Base-by-base conservation (phyloP, 2,888 invertebrate species). In the Apodemia hepburni region DNA sequence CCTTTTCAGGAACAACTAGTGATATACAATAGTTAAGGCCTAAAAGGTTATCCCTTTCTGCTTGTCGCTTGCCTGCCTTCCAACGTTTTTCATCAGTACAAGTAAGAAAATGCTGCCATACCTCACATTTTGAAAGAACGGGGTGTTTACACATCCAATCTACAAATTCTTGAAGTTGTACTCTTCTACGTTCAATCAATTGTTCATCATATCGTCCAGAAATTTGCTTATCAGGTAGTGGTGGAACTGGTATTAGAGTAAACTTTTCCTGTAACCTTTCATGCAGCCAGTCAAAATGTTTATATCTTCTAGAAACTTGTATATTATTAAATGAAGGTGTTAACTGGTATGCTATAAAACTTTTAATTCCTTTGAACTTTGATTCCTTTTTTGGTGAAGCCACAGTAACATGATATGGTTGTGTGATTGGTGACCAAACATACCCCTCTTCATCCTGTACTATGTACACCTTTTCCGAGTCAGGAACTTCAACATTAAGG, bases 221-320 rank as follows among this genome's bases (percentile, higher is more conserved):
- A 69, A 99, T 98, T 85, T 99, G 98, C 88, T 99, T 99, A 80
- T 99, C 99, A 12, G 99, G 99, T 68, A 99, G 85, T 2, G 99
- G 99, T 64, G 99, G 99, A 74, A 99, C 96, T 3, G 98, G 98
- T 75, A 99, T 96, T 62, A 98, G 93, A 71, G 97, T 95, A 84
- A 97, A 99, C 86, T 99, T 99, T 71, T 97, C 97, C 74, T 96
- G 95, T 68, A 99, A 90, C 72, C 98, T 94, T 80, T 97, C 97
- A 85, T 99, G 98, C 62, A 99, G 87, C 99, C 99, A 99, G 92
- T 99, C 99, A 86, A 99, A 99, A 85, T 99, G 99, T 85, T 99
- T 99, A 88, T 99, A 99, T 72, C 99, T 93, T 69, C 99, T 93
- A 47, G 97, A 97, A 35, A 97, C 99, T 92, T 98, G 97, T 73